Evolutionary conservation across 1,140 invertebrate genomes (phyloP), one percentile per base, ranked within the genome.

Genomic region (Himalopsyche phryganea): DNA sequence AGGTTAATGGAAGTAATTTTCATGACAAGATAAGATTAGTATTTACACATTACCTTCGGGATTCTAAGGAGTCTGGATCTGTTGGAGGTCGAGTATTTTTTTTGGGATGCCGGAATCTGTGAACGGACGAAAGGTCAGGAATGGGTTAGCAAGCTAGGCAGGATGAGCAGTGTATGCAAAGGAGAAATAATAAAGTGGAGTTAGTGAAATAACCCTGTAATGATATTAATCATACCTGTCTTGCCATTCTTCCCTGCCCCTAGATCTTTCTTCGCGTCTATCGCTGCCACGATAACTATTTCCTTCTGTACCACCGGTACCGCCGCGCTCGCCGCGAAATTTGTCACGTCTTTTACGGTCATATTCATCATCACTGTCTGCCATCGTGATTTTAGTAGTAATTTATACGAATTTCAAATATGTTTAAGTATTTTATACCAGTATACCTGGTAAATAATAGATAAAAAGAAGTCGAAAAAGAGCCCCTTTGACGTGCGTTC

Each of bases 311-410:
- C 73, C 62, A 13, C 48, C 56, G 9, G 56, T 58, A 53, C 85
- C 85, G 10, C 83, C 83, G 60, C 91, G 80, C 80, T 94, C 91
- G 6, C 91, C 91, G 46, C 91, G 82, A 68, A 94, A 94, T 71
- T 94, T 94, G 66, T 94, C 91, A 28, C 92, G 79, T 38, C 91
- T 76, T 69, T 94, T 92, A 19, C 90, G 82, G 72, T 94, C 91
- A 67, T 93, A 93, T 69, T 94, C 91, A 75, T 94, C 92, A 71
- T 94, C 92, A 65, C 90, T 92, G 70, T 94, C 92, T 60, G 78
- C 92, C 92, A 94, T 94, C 23, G 23, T 28, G 3, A 5, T 28
- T 28, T 28, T 28, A 5, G 3, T 28, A 28, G 9, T 28, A 48
- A n/a, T 7, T 13, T 6, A 6, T 9, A 44, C 7, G 41, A 44